Evolutionary conservation across 2,888 invertebrate species (phyloP).

Genomic region (Troides helena): DNA sequence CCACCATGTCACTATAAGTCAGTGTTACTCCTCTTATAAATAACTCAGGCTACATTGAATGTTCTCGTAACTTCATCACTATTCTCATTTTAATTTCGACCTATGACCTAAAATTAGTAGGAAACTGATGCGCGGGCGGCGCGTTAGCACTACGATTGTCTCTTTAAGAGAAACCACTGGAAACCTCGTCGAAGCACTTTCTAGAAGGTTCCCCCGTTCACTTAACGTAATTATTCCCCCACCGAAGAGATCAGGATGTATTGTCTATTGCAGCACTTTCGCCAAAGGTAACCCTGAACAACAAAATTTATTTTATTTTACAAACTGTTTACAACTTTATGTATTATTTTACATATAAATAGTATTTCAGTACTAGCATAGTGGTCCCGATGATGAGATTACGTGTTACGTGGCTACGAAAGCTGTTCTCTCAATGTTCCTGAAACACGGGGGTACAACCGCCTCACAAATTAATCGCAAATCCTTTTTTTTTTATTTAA

Average conservation of each 20-base stretch:
- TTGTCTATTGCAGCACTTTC: slow-evolving; percentile 40
- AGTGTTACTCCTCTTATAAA: neutral
- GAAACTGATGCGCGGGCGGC: slow-evolving; percentile 52
- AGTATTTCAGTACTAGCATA: no score
- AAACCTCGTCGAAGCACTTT: slow-evolving; percentile 75
- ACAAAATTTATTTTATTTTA: neutral
- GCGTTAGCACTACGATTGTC: slow-evolving; percentile 37
- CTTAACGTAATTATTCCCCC: slow-evolving; percentile 41
- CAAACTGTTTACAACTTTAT: no score
- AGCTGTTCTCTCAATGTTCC: no score
- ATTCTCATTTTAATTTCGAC: slow-evolving; percentile 32
- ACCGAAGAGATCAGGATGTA: slow-evolving; percentile 32
- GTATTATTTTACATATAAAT: no score
- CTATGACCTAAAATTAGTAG: slow-evolving; percentile 62
- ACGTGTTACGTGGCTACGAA: no score
- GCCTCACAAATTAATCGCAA: no score
- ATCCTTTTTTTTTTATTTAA: no score
- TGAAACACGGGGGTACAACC: no score
- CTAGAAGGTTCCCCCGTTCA: slow-evolving; percentile 53
- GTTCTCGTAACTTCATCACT: neutral
- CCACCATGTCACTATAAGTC: neutral
- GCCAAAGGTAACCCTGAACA: slow-evolving; percentile 38
- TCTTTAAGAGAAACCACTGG: slow-evolving; percentile 20
- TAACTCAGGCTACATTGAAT: neutral
- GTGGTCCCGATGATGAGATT: no score